Base-by-base conservation (phyloP, 2,113 vertebrate species). In the Pseudolaguvia tuberculata region DNA sequence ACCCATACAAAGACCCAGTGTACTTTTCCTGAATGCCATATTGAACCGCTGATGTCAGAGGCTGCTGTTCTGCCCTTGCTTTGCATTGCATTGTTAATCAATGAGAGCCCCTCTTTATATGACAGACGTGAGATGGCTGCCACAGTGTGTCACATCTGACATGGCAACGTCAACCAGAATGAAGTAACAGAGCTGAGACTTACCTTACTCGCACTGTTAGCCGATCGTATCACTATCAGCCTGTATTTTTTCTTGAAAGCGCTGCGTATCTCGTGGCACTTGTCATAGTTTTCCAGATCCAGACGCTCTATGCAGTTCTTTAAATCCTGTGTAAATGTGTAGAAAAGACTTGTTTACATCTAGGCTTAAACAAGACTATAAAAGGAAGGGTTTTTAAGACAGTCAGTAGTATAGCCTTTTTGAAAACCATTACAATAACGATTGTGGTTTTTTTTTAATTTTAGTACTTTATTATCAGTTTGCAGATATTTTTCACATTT, bases 201-300 rank as follows among this genome's bases (percentile, higher is more conserved):
- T 89, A 99, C 96, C 96, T 98, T 97, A 80, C 92, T 93, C 78
- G 91, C 92, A 18, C 91, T 72, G 80, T 88, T 88, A 14, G 84
- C 85, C 1, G 93, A 88, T 75, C 86, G 89, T 61, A 95, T 92
- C 74, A 99, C 87, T 79, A 95, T 89, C 84, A 98, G 92, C 73
- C 94, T 91, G 81, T 95, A 92, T 83, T 92, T 99, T 87, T 88
- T 93, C 65, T 89, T 95, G 11, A 97, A 92, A 2, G 92, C 80
- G 0, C 91, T 93, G 52, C 92, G 94, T 65, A 97, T 77, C 70
- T 98, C 96, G 59, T 94, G 94, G 83, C 96, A 99, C 63, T 88
- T 91, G 27, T 98, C 94, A 20, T 94, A 99, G 87, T 92, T 95
- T 70, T 94, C 93, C 84, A 99, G 89, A 79, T 97, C 93, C 76